Evolutionary conservation across 2,113 vertebrate species (phyloP).

Genomic region (Tragelaphus imberbis): DNA sequence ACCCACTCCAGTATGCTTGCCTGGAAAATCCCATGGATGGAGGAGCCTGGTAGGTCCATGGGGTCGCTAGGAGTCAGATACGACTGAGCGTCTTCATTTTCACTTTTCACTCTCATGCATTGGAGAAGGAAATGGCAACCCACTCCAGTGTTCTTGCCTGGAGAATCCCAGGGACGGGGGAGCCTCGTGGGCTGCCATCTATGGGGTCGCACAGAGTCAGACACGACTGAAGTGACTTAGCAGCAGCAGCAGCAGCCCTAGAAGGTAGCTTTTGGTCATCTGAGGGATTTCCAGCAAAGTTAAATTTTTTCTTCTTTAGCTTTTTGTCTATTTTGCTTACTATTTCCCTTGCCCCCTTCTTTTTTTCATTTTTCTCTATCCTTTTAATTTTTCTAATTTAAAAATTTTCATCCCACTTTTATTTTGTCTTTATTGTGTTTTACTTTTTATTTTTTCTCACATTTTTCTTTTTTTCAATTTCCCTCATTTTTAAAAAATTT

Average conservation of each 20-base stretch:
- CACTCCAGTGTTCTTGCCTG: no score
- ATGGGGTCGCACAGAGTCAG: no score
- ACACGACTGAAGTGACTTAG: no score
- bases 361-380: background rate
- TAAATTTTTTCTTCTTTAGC: background rate
- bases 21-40: no score
- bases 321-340: background rate
- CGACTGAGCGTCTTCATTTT: no score
- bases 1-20: no score
- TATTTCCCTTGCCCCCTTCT: background rate
- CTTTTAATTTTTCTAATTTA: background rate
- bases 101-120: no score
- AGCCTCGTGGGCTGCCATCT: no score
- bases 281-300: background rate
- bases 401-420: background rate
- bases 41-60: no score
- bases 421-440: background rate
- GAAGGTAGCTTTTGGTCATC: background rate
- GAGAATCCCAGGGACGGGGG: no score
- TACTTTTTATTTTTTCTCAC: background rate
- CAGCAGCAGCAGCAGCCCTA: background rate
- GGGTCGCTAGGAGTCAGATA: rapidly evolving
- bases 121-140: no score
- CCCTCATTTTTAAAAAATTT: background rate
- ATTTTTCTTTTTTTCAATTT: background rate